These are phyloP conservation scores for Hycleus cichorii DNA, from an alignment of 1,140 invertebrate genomes.

Conservation along the genomic window DNA sequence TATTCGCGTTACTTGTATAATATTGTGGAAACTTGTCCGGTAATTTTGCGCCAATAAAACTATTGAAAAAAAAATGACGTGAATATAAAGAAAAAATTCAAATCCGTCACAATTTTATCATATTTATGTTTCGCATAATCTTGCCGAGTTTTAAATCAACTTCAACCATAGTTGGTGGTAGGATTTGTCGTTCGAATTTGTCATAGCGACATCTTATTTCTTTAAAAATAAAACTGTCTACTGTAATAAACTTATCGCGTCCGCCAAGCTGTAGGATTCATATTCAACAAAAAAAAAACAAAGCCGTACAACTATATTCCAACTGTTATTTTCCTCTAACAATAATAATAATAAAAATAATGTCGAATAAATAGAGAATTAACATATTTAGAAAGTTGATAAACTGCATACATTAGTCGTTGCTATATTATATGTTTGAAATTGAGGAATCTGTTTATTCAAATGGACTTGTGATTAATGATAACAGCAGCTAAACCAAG, in stretches of 20 bases:
- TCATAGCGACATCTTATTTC: conserved; percentile 13
- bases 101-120: conserved; percentile 14
- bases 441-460: too few species aligned
- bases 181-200: conserved; percentile 11
- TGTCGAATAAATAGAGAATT: too few species aligned
- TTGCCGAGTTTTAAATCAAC: conserved; percentile 10
- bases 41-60: conserved; percentile 13
- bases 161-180: conserved; percentile 1
- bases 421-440: too few species aligned
- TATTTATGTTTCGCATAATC: conserved; percentile 13
- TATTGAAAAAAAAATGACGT: not conserved
- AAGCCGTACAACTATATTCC: too few species aligned
- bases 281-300: too few species aligned
- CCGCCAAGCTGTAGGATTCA: too few species aligned
- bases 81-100: not conserved
- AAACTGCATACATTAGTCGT: too few species aligned
- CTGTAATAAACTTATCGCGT: conserved; percentile 3
- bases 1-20: conserved; percentile 8
- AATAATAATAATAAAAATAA: too few species aligned
- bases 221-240: conserved; percentile 11
- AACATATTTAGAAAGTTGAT: too few species aligned
- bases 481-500: too few species aligned
- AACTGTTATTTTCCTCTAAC: too few species aligned
- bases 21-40: conserved; percentile 4
- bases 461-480: too few species aligned